These are phyloP conservation scores for Rhorus exstirpatorius DNA, from an alignment of 2,888 invertebrate species.

Conservation along the genomic window DNA sequence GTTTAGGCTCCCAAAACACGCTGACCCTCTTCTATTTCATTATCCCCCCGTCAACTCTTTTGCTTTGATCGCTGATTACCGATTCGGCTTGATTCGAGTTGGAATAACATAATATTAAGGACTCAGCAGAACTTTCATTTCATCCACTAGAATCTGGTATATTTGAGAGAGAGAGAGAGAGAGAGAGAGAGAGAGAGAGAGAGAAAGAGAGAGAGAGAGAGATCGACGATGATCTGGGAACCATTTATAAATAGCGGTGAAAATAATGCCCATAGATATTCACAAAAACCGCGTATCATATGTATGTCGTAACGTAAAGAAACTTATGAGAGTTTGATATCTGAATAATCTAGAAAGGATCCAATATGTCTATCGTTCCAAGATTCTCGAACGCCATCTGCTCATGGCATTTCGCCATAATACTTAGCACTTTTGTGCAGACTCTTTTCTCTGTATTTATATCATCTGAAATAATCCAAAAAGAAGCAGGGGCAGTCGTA, in stretches of 20 bases:
- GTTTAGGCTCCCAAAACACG: background rate
- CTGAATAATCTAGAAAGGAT: no score
- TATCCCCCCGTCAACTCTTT: conserved; percentile 4
- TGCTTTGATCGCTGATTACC: background rate
- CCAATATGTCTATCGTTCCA: no score
- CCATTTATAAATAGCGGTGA: background rate
- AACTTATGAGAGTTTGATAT: no score
- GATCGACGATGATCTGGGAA: no score
- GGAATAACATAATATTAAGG: background rate
- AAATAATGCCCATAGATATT: no score
- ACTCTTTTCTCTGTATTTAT: background rate
- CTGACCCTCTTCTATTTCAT: background rate
- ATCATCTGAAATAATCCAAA: conserved; percentile 51
- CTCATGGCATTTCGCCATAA: conserved; percentile 1
- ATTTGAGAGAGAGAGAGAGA: background rate
- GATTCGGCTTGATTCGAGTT: background rate
- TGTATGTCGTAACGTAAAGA: no score
- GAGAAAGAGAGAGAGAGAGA: background rate
- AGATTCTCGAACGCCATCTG: conserved; percentile 9
- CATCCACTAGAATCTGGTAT: conserved; percentile 3
- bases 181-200: background rate
- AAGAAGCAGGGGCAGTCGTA: background rate
- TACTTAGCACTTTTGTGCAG: conserved; percentile 9
- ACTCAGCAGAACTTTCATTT: conserved; percentile 30
- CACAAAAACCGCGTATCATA: no score